Percentiles rank a stretch among this genome's conserved stretches.
These are phyloP conservation scores for Cliona cf. orientalis DNA, from an alignment of 37 sponge, comb jelly and placozoan genomes.

Conservation along the genomic window DNA sequence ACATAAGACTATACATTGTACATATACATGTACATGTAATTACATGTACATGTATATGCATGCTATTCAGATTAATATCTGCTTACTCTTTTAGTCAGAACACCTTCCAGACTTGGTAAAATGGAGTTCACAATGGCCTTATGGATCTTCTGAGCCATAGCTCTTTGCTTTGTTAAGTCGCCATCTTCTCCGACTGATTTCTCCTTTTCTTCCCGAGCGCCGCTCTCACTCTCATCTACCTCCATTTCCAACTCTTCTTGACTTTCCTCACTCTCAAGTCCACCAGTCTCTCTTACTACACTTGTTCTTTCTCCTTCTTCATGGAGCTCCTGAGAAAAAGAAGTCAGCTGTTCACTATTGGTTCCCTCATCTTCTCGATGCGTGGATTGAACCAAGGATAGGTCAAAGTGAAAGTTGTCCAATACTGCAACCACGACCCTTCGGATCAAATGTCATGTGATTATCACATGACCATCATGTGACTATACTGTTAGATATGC, in stretches of 20 bases:
- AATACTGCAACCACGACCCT: constrained; percentile 80
- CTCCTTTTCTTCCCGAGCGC: too few relatives aligned
- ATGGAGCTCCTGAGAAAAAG: background rate
- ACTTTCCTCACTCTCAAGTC: constrained; percentile 10
- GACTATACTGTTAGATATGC: background rate
- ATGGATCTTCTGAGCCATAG: constrained; percentile 49
- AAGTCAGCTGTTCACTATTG: background rate
- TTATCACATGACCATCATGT: background rate
- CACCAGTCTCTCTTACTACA: background rate
- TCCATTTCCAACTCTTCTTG: constrained; percentile 1
- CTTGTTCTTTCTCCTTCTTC: background rate
- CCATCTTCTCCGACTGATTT: background rate
- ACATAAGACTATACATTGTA: background rate
- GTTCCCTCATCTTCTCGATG: too few relatives aligned
- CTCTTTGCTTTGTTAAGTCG: background rate
- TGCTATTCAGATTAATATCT: background rate
- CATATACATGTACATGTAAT: too few relatives aligned
- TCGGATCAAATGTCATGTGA: background rate
- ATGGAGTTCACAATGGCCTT: constrained; percentile 46
- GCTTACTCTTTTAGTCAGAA: constrained; percentile 60
- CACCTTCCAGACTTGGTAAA: constrained; percentile 64
- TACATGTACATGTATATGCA: background rate
- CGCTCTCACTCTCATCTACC: background rate
- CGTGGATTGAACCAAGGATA: too few relatives aligned
- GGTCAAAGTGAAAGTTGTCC: constrained; percentile 79